These are phyloP conservation scores for Hylyphantes graminicola DNA, from an alignment of 1,140 invertebrate species.

Conservation along the genomic window DNA sequence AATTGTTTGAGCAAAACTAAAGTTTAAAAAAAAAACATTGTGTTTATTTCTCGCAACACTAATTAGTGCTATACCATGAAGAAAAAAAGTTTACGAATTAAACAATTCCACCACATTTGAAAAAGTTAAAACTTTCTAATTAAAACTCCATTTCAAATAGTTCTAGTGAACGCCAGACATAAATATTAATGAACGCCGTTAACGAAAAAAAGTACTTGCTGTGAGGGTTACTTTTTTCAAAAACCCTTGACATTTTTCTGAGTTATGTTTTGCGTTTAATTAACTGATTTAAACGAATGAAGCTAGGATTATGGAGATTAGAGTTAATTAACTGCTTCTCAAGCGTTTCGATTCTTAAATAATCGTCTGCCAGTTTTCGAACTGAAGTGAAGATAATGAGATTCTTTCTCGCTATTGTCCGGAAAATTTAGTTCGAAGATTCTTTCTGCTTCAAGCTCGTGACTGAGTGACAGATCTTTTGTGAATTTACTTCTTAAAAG, in stretches of 20 bases:
- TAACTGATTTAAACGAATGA: conserved; percentile 32
- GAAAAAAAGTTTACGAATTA: too few species aligned
- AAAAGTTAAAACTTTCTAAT: not conserved
- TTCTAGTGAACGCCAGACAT: conserved; percentile 16
- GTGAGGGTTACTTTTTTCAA: conserved; percentile 17
- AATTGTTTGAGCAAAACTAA: too few species aligned
- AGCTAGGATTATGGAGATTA: conserved; percentile 42
- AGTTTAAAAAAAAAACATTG: not conserved
- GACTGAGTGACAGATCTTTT: conserved; percentile 17
- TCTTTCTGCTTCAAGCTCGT: conserved; percentile 3
- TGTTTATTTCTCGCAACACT: not conserved
- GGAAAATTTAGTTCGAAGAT: not conserved
- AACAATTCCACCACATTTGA: not conserved
- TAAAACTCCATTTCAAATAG: conserved; percentile 27
- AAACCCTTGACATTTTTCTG: conserved; percentile 28
- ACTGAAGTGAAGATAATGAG: conserved; percentile 41
- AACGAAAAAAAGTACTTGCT: not conserved
- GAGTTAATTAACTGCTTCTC: conserved; percentile 45
- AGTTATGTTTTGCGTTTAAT: conserved; percentile 45
- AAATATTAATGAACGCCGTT: conserved; percentile 31
- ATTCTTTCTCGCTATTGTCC: conserved; percentile 29
- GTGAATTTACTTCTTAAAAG: not conserved
- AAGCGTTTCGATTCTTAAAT: conserved; percentile 29
- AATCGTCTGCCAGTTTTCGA: conserved; percentile 25
- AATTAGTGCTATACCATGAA: not conserved